Percentiles rank a stretch among this genome's conserved stretches.
Evolutionary conservation across 2,113 vertebrate species (phyloP).

Genomic region (Limnothrissa miodon): DNA sequence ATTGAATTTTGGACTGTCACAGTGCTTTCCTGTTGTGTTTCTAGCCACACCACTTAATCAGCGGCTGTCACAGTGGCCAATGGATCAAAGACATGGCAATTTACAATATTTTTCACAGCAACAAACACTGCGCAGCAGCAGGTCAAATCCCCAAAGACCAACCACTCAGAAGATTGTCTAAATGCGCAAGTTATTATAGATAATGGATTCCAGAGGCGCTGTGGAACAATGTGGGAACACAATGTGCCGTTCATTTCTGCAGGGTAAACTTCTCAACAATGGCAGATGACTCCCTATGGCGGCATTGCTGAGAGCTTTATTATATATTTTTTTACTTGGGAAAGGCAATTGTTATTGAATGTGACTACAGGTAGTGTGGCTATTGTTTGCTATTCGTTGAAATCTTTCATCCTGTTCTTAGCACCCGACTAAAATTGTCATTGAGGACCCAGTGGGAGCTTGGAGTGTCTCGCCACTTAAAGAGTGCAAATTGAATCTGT

Average conservation of each 20-base stretch:
- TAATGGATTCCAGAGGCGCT: slow-evolving; percentile 37
- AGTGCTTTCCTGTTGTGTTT: slow-evolving; percentile 34
- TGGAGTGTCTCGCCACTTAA: slow-evolving; percentile 30
- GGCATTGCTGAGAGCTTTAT: background rate
- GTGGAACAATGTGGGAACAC: slow-evolving; percentile 25
- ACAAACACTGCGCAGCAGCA: background rate
- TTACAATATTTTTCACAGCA: slow-evolving; percentile 37
- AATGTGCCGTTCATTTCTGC: slow-evolving; percentile 34
- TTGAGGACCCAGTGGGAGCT: slow-evolving; percentile 16
- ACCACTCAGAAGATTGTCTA: slow-evolving; percentile 5
- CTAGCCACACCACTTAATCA: slow-evolving; percentile 41
- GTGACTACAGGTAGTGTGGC: background rate
- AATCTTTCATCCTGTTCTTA: slow-evolving; percentile 29
- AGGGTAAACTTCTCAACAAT: slow-evolving; percentile 14
- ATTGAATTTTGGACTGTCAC: slow-evolving; percentile 35
- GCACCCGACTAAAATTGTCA: slow-evolving; percentile 30
- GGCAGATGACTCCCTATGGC: background rate
- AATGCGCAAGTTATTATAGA: slow-evolving; percentile 25
- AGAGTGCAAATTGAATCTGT: slow-evolving; percentile 45
- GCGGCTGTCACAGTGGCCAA: slow-evolving; percentile 31
- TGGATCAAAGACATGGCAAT: slow-evolving; percentile 40
- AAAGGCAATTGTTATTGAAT: background rate
- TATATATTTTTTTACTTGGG: background rate
- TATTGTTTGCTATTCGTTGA: slow-evolving; percentile 30
- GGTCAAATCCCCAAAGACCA: slow-evolving; percentile 25